These are phyloP conservation scores for Papilio xuthus DNA, from an alignment of 1,140 invertebrate species.

Conservation along the genomic window DNA sequence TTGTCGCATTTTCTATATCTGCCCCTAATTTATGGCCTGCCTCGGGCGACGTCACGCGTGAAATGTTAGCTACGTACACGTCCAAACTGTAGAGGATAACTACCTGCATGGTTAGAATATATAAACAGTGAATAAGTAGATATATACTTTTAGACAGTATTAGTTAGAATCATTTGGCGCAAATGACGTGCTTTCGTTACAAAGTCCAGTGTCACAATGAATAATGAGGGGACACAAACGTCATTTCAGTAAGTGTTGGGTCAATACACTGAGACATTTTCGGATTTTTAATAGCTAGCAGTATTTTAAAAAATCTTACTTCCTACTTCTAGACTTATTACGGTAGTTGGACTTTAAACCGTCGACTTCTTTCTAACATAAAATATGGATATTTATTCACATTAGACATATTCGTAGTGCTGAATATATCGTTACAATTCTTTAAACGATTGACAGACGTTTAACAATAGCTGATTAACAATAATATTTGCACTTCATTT, in stretches of 20 bases:
- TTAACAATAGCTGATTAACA: slow-evolving; percentile 16
- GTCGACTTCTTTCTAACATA: background rate
- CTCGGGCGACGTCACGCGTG: slow-evolving; percentile 63
- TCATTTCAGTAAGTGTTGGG: too few relatives aligned
- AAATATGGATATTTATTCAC: background rate
- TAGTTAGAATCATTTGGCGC: too few relatives aligned
- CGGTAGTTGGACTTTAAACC: background rate
- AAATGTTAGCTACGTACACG: slow-evolving; percentile 64
- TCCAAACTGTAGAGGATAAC: slow-evolving; percentile 61
- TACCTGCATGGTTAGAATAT: slow-evolving; percentile 56
- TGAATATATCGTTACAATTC: background rate
- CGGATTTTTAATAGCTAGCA: too few relatives aligned
- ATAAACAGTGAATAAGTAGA: slow-evolving; percentile 32
- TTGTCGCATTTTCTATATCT: slow-evolving; percentile 61
- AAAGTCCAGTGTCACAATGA: too few relatives aligned
- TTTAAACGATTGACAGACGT: slow-evolving; percentile 5
- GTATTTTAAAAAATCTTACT: background rate
- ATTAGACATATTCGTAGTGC: background rate
- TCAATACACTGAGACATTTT: too few relatives aligned
- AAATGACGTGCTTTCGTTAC: too few relatives aligned
- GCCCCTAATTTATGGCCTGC: slow-evolving; percentile 63
- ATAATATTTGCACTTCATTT: slow-evolving; percentile 23
- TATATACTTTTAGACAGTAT: too few relatives aligned
- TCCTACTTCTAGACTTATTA: background rate
- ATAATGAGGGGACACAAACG: too few relatives aligned